Evolutionary conservation across 2,888 invertebrate species (phyloP), one percentile per base, ranked within the genome.

Genomic region (Meghimatium bilineatum): DNA sequence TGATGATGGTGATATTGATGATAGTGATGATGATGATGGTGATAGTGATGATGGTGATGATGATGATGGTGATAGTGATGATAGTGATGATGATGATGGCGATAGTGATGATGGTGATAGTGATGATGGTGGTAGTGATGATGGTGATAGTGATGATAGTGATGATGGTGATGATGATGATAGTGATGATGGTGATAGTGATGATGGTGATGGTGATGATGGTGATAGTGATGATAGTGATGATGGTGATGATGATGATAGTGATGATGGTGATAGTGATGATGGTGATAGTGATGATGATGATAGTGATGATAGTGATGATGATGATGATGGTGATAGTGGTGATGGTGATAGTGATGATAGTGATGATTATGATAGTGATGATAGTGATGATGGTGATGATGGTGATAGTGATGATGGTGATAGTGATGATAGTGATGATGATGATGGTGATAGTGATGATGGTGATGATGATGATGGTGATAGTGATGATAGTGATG

Each of bases 401-500:
- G 52, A 20, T 52, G 52, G 52, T 52, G 52, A 52, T 52, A 20
- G 20, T 52, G 52, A 20, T 52, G 52, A 20, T 52, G 52, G 52
- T 52, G 52, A 20, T 52, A 52, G 52, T 52, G 52, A 20, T 52
- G 52, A 20, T 20, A 52, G 52, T 52, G 52, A 20, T 52, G 52
- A 52, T 52, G 52, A 20, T 52, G 52, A 20, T 52, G 52, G 52
- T 52, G 52, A 20, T 52, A 20, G 52, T 52, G 67, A 67, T 67
- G 67, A 26, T 36, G 71, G 29, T 36, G n/a, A 80, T 34, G 84
- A 63, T 66, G 75, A 67, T 52, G 26, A 44, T 32, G 56, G 0
- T 56, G 56, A 23, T 0, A 56, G n/a, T 56, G 56, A 23, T 56
- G 56, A 1, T 56, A 23, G 56, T 0, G 12, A 82, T 52, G 84